Percentiles rank a stretch among this genome's conserved stretches.
Conservation (phyloP, 2,797 vertebrate species). For the Tangara arthus region DNA sequence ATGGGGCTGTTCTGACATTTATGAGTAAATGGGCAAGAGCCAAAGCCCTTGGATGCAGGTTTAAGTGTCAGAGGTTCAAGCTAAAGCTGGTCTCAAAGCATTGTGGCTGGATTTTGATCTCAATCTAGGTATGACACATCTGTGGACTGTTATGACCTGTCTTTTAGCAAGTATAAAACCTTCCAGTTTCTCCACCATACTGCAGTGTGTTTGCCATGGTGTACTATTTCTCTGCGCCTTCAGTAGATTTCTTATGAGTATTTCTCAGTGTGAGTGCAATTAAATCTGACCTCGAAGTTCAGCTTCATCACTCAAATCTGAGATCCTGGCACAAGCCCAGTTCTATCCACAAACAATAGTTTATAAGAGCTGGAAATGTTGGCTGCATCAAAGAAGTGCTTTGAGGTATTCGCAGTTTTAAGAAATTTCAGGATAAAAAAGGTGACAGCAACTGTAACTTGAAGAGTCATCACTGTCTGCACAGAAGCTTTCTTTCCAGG, state of each 20-base stretch:
- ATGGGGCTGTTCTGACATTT: neutral
- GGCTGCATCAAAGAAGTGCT: neutral
- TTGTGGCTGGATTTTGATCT: neutral
- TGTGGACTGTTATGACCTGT: neutral
- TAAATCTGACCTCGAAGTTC: conserved; percentile 45
- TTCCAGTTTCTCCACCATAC: neutral
- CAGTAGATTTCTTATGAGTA: neutral
- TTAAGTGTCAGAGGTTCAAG: neutral
- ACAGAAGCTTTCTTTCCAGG: conserved; percentile 17
- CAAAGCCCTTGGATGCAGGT: neutral
- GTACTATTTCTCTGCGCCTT: neutral
- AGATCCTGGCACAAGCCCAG: neutral
- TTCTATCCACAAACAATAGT: conserved; percentile 12
- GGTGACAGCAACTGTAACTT: conserved; percentile 43
- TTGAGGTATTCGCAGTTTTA: conserved; percentile 25
- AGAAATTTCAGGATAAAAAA: conserved; percentile 24
- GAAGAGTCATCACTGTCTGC: conserved; percentile 15
- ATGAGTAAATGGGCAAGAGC: neutral
- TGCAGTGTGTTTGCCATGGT: fast-evolving
- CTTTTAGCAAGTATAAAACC: neutral
- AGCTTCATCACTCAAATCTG: conserved; percentile 19
- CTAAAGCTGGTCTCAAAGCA: neutral
- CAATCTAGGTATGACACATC: neutral
- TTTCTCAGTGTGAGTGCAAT: neutral
- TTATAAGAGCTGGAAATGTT: conserved; percentile 12